phyloP scores from a whole-genome alignment of 2,113 vertebrate species.

The Megaleporinus macrocephalus region DNA sequence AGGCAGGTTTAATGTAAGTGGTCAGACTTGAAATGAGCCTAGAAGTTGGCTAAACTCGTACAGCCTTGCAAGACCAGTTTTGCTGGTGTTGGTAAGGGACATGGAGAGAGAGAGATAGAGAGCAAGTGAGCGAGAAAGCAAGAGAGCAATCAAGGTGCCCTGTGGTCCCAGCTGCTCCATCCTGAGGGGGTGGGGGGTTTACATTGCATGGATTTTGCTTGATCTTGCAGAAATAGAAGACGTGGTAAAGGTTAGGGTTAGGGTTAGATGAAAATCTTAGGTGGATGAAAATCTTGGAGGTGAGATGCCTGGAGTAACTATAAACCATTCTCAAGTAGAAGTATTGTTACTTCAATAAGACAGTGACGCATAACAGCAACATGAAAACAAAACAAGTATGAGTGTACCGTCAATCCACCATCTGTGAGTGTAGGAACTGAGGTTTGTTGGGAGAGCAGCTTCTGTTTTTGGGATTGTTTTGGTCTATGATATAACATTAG shows the following conservation, averaged over 20 bases:
- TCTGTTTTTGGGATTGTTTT: background rate
- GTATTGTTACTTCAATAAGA: background rate
- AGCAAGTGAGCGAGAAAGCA: background rate
- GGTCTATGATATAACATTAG: background rate
- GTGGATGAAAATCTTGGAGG: no score
- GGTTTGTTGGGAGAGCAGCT: background rate
- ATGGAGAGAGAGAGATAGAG: background rate
- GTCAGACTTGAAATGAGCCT: background rate
- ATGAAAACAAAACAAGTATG: no score
- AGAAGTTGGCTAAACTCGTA: background rate
- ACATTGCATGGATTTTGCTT: background rate
- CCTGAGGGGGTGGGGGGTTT: background rate
- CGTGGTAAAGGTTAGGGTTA: no score
- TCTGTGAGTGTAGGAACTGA: no score
- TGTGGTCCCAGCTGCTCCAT: background rate
- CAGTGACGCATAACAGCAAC: no score
- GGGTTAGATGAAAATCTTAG: no score
- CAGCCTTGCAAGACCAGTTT: conserved; percentile 1
- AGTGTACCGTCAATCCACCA: no score
- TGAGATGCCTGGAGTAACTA: no score
- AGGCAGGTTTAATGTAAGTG: background rate
- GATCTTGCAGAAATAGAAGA: no score
- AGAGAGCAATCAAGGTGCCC: background rate
- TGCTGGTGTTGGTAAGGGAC: background rate
- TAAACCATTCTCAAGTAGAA: background rate